Percentiles rank a stretch among this genome's conserved stretches.
These are phyloP conservation scores for Calyptommatus sinebrachiatus DNA, from an alignment of 2,113 vertebrate genomes.

Conservation along the genomic window DNA sequence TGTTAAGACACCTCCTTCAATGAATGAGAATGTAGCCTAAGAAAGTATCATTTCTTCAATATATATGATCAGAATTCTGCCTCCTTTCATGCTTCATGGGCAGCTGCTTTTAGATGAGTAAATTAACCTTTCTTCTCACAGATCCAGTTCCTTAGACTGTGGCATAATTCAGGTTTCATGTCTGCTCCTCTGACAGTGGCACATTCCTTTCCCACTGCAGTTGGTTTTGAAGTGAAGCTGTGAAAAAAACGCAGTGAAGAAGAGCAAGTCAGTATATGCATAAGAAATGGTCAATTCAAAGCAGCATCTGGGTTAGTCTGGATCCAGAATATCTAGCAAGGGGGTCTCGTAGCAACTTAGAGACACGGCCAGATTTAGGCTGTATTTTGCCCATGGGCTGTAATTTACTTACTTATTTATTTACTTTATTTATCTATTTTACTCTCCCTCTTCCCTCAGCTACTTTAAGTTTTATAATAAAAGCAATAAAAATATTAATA, in stretches of 20 bases:
- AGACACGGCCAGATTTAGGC: no score
- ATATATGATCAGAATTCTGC: not conserved
- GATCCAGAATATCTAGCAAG: not conserved
- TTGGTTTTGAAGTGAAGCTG: slow-evolving; percentile 1
- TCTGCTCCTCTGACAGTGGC: not conserved
- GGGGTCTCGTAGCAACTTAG: no score
- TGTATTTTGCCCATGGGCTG: no score
- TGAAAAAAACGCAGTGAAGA: not conserved
- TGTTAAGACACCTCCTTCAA: no score
- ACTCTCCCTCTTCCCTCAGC: no score
- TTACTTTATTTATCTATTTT: no score
- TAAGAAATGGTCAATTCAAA: not conserved
- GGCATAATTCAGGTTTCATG: not conserved
- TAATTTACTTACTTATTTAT: no score
- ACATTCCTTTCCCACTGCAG: not conserved
- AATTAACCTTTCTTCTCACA: slow-evolving; percentile 1
- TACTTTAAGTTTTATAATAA: no score
- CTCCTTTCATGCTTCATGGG: not conserved
- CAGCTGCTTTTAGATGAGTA: not conserved
- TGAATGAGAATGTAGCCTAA: no score
- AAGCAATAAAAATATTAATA: no score
- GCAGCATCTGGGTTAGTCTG: not conserved
- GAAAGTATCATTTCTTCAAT: not conserved
- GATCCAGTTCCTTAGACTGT: not conserved
- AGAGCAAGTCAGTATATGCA: not conserved